Percentiles rank a stretch among this genome's conserved stretches.
Conservation (phyloP, 1,140 invertebrate genomes). For the Ganaspis sp. region DNA sequence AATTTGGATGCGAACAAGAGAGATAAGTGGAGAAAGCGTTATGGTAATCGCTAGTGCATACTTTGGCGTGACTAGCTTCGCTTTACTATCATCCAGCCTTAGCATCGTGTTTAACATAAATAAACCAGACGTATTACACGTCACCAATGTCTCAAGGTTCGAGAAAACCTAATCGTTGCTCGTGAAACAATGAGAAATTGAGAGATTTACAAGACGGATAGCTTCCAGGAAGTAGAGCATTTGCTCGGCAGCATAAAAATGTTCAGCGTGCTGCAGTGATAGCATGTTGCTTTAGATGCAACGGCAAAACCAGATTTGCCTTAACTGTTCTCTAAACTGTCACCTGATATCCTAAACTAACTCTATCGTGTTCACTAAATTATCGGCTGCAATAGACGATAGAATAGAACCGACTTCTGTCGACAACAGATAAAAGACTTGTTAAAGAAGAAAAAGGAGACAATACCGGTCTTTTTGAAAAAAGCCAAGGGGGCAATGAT, state of each 20-base stretch:
- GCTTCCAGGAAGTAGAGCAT: slow-evolving; percentile 13
- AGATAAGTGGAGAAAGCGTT: slow-evolving; percentile 31
- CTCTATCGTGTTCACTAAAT: no score
- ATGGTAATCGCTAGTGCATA: slow-evolving; percentile 27
- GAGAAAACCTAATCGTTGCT: slow-evolving; percentile 15
- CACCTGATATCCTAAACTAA: background rate
- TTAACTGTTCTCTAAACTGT: background rate
- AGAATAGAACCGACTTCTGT: no score
- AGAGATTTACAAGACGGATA: slow-evolving; percentile 7
- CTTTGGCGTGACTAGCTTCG: slow-evolving; percentile 19
- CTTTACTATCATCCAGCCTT: background rate
- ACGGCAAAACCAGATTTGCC: slow-evolving; percentile 8
- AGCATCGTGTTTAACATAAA: slow-evolving; percentile 2
- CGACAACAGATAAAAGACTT: no score
- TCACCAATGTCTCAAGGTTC: slow-evolving; percentile 27
- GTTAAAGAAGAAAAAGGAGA: no score
- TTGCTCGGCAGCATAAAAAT: background rate
- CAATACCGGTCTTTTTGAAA: background rate
- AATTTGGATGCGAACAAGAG: background rate
- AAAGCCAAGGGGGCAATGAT: background rate
- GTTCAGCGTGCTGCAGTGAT: background rate
- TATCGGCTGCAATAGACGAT: no score
- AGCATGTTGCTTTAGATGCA: background rate
- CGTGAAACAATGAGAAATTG: slow-evolving; percentile 24
- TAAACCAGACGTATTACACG: slow-evolving; percentile 21